Percentiles rank a stretch among this genome's conserved stretches.
phyloP scores from a whole-genome alignment of 1,140 invertebrate genomes.

The Panulirus ornatus region DNA sequence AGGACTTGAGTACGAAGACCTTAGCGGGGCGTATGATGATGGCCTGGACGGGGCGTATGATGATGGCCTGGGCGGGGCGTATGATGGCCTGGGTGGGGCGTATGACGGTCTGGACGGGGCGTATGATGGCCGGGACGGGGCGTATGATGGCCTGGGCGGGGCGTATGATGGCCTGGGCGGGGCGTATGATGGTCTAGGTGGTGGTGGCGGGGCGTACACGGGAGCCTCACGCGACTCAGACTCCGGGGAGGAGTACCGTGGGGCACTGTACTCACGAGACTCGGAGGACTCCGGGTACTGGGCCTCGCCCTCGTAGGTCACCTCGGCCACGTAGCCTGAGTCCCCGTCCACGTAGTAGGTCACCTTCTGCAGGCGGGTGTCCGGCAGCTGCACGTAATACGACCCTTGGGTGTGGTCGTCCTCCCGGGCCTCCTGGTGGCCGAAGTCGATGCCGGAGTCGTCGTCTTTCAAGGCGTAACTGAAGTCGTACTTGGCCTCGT shows the following conservation, averaged over 20 bases:
- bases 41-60: no score
- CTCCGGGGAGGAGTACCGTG: not conserved
- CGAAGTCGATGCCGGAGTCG: not conserved
- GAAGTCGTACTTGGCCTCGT: not conserved
- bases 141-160: no score
- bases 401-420: not conserved
- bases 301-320: not conserved
- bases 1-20: no score
- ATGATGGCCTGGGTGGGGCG: no score
- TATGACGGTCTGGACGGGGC: no score
- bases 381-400: not conserved
- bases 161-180: no score
- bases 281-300: not conserved
- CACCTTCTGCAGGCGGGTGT: not conserved
- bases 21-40: no score
- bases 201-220: no score
- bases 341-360: slow-evolving; percentile 4
- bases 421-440: not conserved
- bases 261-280: not conserved
- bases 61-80: no score
- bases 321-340: not conserved
- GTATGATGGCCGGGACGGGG: no score
- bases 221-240: no score
- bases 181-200: no score
- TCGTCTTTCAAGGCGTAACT: not conserved